A percentile compares a stretch with the other conserved stretches of the same genome.
Evolutionary conservation across 2,888 invertebrate species (phyloP).

Genomic region (Cantharis nigra): DNA sequence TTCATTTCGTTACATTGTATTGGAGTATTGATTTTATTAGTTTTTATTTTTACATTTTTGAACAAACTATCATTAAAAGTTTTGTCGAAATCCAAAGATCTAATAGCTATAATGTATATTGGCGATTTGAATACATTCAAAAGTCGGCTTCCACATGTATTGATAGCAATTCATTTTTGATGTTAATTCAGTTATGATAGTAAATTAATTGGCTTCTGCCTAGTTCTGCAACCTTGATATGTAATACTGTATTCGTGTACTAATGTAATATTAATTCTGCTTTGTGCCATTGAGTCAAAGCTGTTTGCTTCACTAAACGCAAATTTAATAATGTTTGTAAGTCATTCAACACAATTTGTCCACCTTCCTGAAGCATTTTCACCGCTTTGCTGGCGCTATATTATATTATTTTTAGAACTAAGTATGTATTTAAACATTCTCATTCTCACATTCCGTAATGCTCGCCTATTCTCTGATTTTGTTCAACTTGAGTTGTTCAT

Average conservation of each 20-base stretch:
- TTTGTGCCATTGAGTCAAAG: background rate
- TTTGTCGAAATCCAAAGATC: too few relatives aligned
- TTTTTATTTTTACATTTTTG: too few relatives aligned
- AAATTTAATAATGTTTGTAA: background rate
- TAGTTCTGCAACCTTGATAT: too few relatives aligned
- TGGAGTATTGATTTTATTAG: too few relatives aligned
- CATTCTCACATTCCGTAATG: background rate
- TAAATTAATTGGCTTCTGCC: background rate
- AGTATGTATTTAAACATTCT: background rate
- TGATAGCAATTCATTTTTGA: background rate
- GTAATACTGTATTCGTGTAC: background rate
- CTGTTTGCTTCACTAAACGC: background rate
- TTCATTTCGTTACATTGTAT: too few relatives aligned
- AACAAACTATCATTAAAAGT: too few relatives aligned
- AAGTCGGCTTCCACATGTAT: background rate
- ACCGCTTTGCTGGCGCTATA: background rate
- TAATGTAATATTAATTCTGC: background rate
- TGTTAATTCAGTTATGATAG: background rate
- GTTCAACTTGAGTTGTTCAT: too few relatives aligned
- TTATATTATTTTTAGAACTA: background rate
- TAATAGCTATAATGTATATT: too few relatives aligned
- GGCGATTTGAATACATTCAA: background rate
- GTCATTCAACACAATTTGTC: background rate
- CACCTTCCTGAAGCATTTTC: too few relatives aligned
- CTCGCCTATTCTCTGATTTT: background rate